Percentiles rank a stretch among this genome's conserved stretches.
These are phyloP conservation scores for Perca fluviatilis DNA, from an alignment of 2,113 vertebrate genomes.

Conservation along the genomic window DNA sequence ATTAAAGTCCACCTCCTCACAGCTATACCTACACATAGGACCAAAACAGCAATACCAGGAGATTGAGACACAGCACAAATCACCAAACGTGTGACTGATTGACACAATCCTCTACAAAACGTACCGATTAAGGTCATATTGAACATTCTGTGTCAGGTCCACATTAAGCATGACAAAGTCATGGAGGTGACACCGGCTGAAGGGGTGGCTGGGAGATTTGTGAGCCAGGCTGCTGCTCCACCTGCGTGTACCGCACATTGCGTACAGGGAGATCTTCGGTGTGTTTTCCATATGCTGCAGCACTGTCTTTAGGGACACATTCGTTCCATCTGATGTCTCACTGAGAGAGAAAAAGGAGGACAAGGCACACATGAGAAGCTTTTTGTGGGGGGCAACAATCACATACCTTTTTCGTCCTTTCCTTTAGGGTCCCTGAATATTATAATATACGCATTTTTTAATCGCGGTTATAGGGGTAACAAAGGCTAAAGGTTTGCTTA, in stretches of 20 bases:
- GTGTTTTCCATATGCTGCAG: conserved; percentile 95
- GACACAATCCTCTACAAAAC: neutral
- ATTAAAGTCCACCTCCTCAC: conserved; percentile 98
- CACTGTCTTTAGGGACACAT: conserved; percentile 92
- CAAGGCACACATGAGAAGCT: neutral
- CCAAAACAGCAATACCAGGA: neutral
- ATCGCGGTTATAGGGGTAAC: neutral
- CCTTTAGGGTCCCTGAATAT: neutral
- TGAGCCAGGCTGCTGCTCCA: conserved; percentile 90
- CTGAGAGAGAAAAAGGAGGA: conserved; percentile 64
- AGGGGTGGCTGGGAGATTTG: conserved; percentile 76
- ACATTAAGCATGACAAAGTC: conserved; percentile 96
- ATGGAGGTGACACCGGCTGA: conserved; percentile 94
- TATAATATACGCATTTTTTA: neutral
- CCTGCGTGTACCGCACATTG: conserved; percentile 92
- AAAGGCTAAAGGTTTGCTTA: neutral
- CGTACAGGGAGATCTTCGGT: conserved; percentile 94
- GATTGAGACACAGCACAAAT: neutral
- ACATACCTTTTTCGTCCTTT: neutral
- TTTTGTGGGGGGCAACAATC: neutral
- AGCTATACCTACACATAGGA: conserved; percentile 89
- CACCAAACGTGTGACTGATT: neutral
- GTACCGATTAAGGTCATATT: conserved; percentile 97
- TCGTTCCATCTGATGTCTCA: conserved; percentile 86
- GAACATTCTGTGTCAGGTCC: conserved; percentile 97